Evolutionary conservation across 2,113 vertebrate species (phyloP), one percentile per base, ranked within the genome.

Genomic region (Pedionomus torquatus): DNA sequence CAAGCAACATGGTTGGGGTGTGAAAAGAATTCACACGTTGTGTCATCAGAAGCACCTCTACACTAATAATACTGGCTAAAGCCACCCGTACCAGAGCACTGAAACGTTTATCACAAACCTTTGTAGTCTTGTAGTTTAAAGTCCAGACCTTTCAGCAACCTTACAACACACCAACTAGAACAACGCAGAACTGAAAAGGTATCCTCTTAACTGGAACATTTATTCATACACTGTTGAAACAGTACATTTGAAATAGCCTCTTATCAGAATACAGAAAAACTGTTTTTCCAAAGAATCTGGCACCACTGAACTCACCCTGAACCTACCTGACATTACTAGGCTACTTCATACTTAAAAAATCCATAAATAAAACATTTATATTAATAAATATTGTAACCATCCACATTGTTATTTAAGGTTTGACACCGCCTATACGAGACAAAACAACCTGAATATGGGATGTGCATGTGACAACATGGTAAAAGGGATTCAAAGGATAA

Each of bases 401-500:
- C 17, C 31, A 23, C 1, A 19, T 17, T 12, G 35, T 33, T 63
- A 30, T n/a, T 26, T 17, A 9, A 71, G 65, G 6, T 16, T 66
- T 41, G 10, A 17, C 25, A 43, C 23, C 87, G 49, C n/a, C 57
- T 52, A 0, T 78, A 49, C 77, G 69, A 92, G 54, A 71, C 39
- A 66, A 91, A 95, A 89, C 0, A 24, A 70, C 17, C 91, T 77
- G 44, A 89, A 79, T 43, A 91, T 33, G 48, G 89, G 79, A 88
- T 96, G 61, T 17, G 4, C 48, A n/a, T 48, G 28, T 65, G n/a
- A 72, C 31, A 78, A 82, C 83, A 76, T 2, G 21, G 86, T 46
- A 64, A 97, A 75, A 96, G 90, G 95, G 85, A 95, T 83, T 86
- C 43, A 77, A 95, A 96, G 96, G 69, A 74, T 96, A 97, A 98